phyloP scores from a whole-genome alignment of 2,797 vertebrate species.

The Hydrocynus forskahlii region DNA sequence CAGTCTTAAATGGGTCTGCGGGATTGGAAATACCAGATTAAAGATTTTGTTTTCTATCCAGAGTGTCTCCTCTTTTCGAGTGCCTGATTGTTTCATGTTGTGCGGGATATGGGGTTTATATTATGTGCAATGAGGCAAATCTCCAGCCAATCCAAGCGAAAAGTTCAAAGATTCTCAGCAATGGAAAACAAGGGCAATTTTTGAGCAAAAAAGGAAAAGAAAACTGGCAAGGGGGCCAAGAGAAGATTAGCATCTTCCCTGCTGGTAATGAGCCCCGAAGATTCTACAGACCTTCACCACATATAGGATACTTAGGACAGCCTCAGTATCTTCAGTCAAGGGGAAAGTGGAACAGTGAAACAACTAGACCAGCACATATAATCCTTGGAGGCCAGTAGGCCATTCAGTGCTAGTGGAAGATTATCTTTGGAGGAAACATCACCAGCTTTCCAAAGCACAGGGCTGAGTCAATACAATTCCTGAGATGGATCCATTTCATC shows the following conservation, averaged over 20 bases:
- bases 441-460: conserved; percentile 48
- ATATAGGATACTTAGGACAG: conserved; percentile 37
- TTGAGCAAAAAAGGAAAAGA: conserved; percentile 46
- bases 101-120: conserved; percentile 61
- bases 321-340: conserved; percentile 30
- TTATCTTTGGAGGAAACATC: conserved; percentile 58
- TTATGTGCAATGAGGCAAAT: conserved; percentile 61
- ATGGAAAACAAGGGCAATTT: conserved; percentile 62
- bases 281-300: conserved; percentile 37
- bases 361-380: conserved; percentile 51
- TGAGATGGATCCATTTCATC: conserved; percentile 42
- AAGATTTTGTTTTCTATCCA: conserved; percentile 33
- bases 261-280: conserved; percentile 15
- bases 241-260: conserved; percentile 49
- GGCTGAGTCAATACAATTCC: conserved; percentile 49
- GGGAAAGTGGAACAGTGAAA: conserved; percentile 51
- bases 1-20: conserved; percentile 40
- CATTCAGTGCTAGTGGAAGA: conserved; percentile 47
- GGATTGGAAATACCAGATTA: conserved; percentile 39
- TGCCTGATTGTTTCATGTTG: conserved; percentile 56
- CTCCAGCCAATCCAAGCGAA: conserved; percentile 58
- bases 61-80: conserved; percentile 42
- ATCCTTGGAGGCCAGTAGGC: conserved; percentile 55
- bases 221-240: conserved; percentile 56
- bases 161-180: conserved; percentile 58